phyloP scores from a whole-genome alignment of 1,140 invertebrate species.

The Rhopalosiphum padi region DNA sequence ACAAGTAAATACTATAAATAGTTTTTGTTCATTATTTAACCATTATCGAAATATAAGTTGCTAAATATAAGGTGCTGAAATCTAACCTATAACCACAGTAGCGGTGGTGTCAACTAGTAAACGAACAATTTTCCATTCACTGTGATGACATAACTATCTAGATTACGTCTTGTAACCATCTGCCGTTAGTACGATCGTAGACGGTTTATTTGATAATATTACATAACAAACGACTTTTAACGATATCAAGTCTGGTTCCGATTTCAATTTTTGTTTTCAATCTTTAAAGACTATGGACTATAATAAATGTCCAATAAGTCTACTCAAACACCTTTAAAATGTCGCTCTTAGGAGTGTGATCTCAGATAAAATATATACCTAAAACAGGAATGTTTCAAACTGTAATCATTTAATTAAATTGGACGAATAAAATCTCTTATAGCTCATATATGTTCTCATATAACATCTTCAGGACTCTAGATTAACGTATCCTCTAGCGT shows the following conservation, averaged over 20 bases:
- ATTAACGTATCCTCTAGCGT: not conserved
- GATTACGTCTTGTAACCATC: not conserved
- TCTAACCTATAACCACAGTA: not conserved
- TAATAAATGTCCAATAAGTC: not conserved
- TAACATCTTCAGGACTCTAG: not conserved
- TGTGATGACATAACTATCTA: not conserved
- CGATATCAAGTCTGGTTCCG: not conserved
- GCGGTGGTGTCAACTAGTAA: not conserved
- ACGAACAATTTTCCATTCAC: not conserved
- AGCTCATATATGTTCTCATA: not conserved
- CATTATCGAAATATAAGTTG: not conserved
- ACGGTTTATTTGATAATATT: not conserved
- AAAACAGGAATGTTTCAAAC: not conserved
- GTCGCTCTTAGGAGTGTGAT: not conserved
- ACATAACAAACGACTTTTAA: not conserved
- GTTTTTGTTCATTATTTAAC: not conserved
- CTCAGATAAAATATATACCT: not conserved
- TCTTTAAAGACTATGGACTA: not conserved
- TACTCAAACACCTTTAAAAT: not conserved
- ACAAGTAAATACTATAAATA: not conserved
- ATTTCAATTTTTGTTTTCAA: not conserved
- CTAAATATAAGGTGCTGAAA: not conserved
- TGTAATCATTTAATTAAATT: not conserved
- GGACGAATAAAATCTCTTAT: not conserved
- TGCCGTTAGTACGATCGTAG: not conserved